Evolutionary conservation across 2,888 invertebrate species (phyloP).

Genomic region (Parnassius smintheus): DNA sequence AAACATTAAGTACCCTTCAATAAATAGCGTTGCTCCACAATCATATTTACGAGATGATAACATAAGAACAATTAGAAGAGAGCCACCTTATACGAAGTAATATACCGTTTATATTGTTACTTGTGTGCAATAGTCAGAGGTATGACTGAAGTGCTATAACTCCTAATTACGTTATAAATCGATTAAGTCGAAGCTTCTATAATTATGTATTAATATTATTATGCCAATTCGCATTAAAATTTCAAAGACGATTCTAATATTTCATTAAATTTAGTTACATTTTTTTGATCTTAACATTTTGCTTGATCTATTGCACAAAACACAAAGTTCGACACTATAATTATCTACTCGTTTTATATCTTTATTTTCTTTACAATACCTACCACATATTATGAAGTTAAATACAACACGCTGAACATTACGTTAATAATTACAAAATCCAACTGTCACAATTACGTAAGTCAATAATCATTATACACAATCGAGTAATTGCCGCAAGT

Average conservation of each 20-base stretch:
- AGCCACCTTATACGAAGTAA: constrained; percentile 61
- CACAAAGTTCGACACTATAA: constrained; percentile 63
- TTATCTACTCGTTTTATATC: constrained; percentile 71
- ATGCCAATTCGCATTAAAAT: constrained; percentile 56
- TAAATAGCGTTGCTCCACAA: constrained; percentile 43
- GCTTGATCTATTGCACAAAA: constrained; percentile 73
- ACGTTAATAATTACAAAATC: constrained; percentile 77
- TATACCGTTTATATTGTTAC: constrained; percentile 39
- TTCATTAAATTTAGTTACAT: constrained; percentile 48
- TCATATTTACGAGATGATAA: not conserved
- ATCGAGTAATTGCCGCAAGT: constrained; percentile 52
- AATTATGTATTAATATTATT: constrained; percentile 53
- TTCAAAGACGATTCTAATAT: constrained; percentile 55
- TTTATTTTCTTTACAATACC: constrained; percentile 74
- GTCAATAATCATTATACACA: constrained; percentile 50
- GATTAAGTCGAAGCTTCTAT: constrained; percentile 75
- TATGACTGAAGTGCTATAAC: constrained; percentile 71
- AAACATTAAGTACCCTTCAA: constrained; percentile 65
- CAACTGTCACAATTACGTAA: constrained; percentile 68
- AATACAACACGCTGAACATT: constrained; percentile 78
- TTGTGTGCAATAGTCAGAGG: constrained; percentile 65
- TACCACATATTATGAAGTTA: constrained; percentile 60
- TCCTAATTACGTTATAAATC: constrained; percentile 69
- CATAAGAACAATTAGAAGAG: constrained; percentile 51
- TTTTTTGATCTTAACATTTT: constrained; percentile 46